Percentiles rank a stretch among this genome's conserved stretches.
Evolutionary conservation across 2,888 invertebrate genomes (phyloP).

Genomic region (Netelia virgata): DNA sequence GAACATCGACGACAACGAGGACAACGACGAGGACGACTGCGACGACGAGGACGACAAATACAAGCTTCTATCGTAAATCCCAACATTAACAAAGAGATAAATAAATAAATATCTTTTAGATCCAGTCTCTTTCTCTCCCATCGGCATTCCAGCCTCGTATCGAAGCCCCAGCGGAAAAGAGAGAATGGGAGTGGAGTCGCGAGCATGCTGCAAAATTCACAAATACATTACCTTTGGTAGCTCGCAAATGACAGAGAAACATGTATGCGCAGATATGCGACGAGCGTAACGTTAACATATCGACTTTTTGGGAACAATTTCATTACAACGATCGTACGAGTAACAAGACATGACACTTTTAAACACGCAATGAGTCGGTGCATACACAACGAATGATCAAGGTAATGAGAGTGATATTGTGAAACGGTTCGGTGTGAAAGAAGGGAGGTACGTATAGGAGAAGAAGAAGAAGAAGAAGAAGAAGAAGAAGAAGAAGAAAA

Average conservation of each 20-base stretch:
- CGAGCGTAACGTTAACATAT: neutral
- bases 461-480: conserved; percentile 55
- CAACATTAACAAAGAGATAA: neutral
- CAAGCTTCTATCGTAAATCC: neutral
- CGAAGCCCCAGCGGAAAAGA: conserved; percentile 32
- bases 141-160: neutral
- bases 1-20: neutral
- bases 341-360: too few relatives aligned
- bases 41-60: too few relatives aligned
- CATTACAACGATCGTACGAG: too few relatives aligned
- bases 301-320: neutral
- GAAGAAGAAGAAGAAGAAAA: conserved; percentile 58
- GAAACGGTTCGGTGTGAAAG: conserved; percentile 1
- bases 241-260: conserved; percentile 76
- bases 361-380: conserved; percentile 12
- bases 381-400: neutral
- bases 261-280: conserved; percentile 24
- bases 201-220: conserved; percentile 74
- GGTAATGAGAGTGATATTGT: conserved; percentile 13
- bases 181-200: conserved; percentile 23
- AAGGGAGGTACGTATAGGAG: conserved; percentile 47
- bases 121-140: conserved; percentile 40
- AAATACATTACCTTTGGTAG: conserved; percentile 82
- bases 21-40: too few relatives aligned
- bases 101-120: neutral